phyloP scores from a whole-genome alignment of 2,113 vertebrate species.

The Athene noctua region DNA sequence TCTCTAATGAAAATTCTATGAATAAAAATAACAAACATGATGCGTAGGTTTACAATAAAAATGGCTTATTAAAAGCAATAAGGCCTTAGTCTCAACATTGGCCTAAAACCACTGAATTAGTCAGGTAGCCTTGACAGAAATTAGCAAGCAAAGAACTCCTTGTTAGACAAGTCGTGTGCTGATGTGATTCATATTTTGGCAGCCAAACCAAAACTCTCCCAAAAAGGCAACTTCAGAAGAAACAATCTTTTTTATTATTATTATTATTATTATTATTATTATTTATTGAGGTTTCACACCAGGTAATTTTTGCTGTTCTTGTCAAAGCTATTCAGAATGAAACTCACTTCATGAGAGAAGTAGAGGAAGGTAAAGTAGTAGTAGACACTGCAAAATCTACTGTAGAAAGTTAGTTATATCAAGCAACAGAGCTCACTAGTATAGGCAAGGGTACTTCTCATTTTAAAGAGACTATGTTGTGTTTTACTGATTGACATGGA shows the following conservation, averaged over 20 bases:
- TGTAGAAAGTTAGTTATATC: background rate
- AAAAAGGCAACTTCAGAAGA: background rate
- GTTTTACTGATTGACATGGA: background rate
- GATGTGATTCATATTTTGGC: background rate
- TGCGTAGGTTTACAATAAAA: background rate
- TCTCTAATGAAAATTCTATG: background rate
- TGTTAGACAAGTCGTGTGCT: rapidly evolving
- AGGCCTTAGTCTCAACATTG: background rate
- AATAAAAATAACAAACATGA: background rate
- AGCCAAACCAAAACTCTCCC: background rate
- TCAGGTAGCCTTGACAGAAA: background rate
- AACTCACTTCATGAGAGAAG: background rate
- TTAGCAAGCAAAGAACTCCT: background rate
- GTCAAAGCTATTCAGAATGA: background rate
- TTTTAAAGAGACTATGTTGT: background rate
- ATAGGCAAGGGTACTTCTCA: background rate
- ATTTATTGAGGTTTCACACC: background rate
- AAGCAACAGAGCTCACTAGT: background rate
- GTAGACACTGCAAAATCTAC: background rate
- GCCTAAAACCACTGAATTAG: background rate
- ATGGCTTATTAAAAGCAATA: background rate
- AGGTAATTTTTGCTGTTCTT: background rate
- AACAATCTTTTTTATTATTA: background rate
- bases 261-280: too few relatives aligned
- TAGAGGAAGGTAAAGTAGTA: background rate